Base-by-base conservation (phyloP, 2,113 vertebrate genomes). In the Hyperopisus bebe region DNA sequence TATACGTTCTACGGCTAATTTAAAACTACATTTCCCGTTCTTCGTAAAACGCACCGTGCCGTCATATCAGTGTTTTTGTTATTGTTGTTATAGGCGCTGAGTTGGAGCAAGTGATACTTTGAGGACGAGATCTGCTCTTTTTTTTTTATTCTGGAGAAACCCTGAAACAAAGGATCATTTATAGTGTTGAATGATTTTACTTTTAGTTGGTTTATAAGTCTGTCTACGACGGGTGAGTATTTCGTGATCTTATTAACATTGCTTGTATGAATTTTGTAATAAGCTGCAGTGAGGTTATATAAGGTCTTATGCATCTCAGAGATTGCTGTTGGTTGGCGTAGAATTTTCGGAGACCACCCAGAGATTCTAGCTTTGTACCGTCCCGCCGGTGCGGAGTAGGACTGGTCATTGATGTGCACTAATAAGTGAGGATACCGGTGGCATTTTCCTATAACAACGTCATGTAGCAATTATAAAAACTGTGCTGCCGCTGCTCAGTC, bases 21-120 rank as follows among this genome's bases (percentile, higher is more conserved):
- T 62, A 80, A 50, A 87, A 90, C 89, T 50, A 87, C 89, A 88
- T 13, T 44, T 90, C 85, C 89, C 89, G 74, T 35, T 21, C 24
- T 39, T n/a, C 9, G 5, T n/a, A 50, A 50, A 77, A 80, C 47
- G 31, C 55, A 50, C 15, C 44, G 66, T 86, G 86, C 62, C 70
- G 85, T 90, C 89, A 82, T 51, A 24, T 62, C 80, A 82, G 27
- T 90, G 62, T 87, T 86, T 90, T 90, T 90, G 85, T 90, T 90
- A 77, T 90, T 90, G 89, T 90, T 87, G 89, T 80, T 80, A 80
- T 80, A 39, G 74, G 5, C 35, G 35, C 83, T 51, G 85, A 70
- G 89, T 55, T 51, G 47, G 58, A 87, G 86, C 62, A 74, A 48
- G 85, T 90, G 89, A 51, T 47, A 80, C 66, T 35, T 39, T 55